Conservation (phyloP, 1,140 invertebrate genomes). For the Bombus breviceps region DNA sequence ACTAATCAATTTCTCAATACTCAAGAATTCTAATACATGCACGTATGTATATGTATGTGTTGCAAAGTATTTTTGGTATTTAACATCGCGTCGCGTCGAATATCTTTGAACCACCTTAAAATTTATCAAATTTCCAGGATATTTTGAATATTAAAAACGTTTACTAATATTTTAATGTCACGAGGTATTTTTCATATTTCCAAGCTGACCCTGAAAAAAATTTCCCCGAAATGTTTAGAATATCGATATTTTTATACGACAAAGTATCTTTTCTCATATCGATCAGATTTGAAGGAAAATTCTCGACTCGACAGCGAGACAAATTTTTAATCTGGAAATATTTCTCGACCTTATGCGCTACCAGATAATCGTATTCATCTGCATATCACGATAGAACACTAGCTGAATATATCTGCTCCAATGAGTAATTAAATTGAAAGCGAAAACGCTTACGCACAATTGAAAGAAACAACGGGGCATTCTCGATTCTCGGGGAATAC, state of each 20-base stretch:
- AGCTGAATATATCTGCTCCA: neutral
- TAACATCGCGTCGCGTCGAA: too few species aligned
- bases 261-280: neutral
- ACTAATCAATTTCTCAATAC: too few species aligned
- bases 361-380: neutral
- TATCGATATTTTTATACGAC: neutral
- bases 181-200: too few species aligned
- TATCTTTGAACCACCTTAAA: neutral
- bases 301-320: neutral
- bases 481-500: neutral
- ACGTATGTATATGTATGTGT: too few species aligned
- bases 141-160: neutral
- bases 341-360: neutral
- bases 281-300: neutral
- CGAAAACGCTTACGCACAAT: conserved; percentile 7
- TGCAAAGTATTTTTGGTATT: neutral
- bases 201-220: too few species aligned
- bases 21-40: too few species aligned
- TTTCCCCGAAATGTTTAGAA: neutral
- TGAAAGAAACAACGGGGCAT: neutral
- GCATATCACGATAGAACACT: neutral
- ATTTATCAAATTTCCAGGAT: neutral
- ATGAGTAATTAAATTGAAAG: conserved; percentile 22
- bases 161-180: too few species aligned
- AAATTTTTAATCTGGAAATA: neutral